Conservation (phyloP, 1,140 invertebrate species). For the Cydia strobilella region DNA sequence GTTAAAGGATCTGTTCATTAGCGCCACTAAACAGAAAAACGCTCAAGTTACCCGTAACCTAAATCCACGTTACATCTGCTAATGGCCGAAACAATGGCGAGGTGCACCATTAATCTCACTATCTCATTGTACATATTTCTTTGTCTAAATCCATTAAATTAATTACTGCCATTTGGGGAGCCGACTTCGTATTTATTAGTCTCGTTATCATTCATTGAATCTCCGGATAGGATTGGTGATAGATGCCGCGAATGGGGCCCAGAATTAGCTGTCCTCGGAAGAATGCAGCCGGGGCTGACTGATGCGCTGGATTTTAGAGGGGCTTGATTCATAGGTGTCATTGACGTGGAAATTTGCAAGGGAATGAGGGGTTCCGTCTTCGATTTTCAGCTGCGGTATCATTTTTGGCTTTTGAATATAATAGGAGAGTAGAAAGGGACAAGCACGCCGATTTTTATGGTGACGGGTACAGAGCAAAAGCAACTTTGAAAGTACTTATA, state of each 20-base stretch:
- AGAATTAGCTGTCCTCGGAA: slow-evolving; percentile 70
- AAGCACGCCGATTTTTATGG: too few relatives aligned
- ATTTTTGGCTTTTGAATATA: neutral
- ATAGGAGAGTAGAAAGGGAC: neutral
- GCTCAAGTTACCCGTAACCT: slow-evolving; percentile 34
- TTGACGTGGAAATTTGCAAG: slow-evolving; percentile 56
- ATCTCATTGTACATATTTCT: slow-evolving; percentile 76
- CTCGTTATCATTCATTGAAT: slow-evolving; percentile 78
- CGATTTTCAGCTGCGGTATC: slow-evolving; percentile 13
- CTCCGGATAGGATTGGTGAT: slow-evolving; percentile 67
- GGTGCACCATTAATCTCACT: slow-evolving; percentile 66
- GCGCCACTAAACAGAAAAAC: slow-evolving; percentile 59
- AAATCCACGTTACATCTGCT: slow-evolving; percentile 45
- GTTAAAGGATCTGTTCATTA: slow-evolving; percentile 46
- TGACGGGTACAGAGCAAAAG: too few relatives aligned
- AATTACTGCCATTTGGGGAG: slow-evolving; percentile 72
- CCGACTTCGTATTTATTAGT: slow-evolving; percentile 74
- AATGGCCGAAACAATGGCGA: slow-evolving; percentile 61
- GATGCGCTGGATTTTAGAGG: slow-evolving; percentile 60
- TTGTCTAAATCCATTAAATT: slow-evolving; percentile 79
- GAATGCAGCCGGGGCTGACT: slow-evolving; percentile 69
- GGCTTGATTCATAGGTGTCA: slow-evolving; percentile 61
- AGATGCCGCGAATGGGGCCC: slow-evolving; percentile 65
- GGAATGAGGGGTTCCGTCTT: slow-evolving; percentile 62
- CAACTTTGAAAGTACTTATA: too few relatives aligned